Evolutionary conservation across 2,797 vertebrate species (phyloP).

Genomic region (Selene dorsalis): DNA sequence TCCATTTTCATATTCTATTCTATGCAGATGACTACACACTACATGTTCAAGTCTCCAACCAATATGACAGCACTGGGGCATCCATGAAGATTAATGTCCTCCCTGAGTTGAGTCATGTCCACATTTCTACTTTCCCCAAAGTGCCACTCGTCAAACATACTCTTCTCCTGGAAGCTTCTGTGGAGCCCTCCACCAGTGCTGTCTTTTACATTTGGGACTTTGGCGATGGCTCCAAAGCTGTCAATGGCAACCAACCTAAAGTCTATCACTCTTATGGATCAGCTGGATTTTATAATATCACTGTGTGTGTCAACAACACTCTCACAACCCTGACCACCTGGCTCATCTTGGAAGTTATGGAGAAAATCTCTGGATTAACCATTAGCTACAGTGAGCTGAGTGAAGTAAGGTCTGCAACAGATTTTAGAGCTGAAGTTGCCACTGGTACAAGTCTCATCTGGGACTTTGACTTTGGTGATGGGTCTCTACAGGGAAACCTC

Average conservation of each 20-base stretch:
- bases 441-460: conserved; percentile 78
- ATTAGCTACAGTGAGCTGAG: conserved; percentile 68
- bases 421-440: conserved; percentile 73
- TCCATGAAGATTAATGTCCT: conserved; percentile 65
- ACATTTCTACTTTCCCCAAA: conserved; percentile 60
- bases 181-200: conserved; percentile 64
- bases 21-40: conserved; percentile 80
- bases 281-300: conserved; percentile 81
- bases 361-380: conserved; percentile 77
- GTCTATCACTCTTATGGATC: conserved; percentile 69
- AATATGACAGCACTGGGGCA: conserved; percentile 59
- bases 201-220: conserved; percentile 82
- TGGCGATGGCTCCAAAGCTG: conserved; percentile 68
- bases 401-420: conserved; percentile 71
- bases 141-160: conserved; percentile 63
- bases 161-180: conserved; percentile 72
- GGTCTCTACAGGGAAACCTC: conserved; percentile 63
- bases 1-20: not conserved
- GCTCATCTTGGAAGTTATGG: conserved; percentile 73
- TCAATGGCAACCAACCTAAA: conserved; percentile 46
- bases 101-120: conserved; percentile 68
- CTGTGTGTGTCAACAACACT: conserved; percentile 77
- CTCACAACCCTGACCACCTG: conserved; percentile 66
- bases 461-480: conserved; percentile 86
- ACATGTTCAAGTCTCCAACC: conserved; percentile 75